Evolutionary conservation across 2,888 invertebrate species (phyloP).

Genomic region (Plebejus anna): DNA sequence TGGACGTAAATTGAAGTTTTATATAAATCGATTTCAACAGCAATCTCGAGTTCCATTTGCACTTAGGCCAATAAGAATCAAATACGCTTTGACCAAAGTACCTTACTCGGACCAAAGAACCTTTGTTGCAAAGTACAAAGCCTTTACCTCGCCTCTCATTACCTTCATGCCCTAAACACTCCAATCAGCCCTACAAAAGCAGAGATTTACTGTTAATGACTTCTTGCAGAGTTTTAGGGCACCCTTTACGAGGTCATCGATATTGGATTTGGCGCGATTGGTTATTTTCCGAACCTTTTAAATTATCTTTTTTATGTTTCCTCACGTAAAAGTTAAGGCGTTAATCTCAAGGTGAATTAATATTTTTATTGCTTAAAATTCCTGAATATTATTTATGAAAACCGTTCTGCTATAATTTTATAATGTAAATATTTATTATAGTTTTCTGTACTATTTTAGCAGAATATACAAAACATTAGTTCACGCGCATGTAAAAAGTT

Average conservation of each 20-base stretch:
- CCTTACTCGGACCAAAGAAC: not conserved
- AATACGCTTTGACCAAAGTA: not conserved
- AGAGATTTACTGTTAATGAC: slow-evolving; percentile 52
- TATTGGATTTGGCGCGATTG: slow-evolving; percentile 24
- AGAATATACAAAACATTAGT: no score
- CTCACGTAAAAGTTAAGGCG: not conserved
- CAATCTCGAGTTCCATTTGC: not conserved
- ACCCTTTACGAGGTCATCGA: slow-evolving; percentile 34
- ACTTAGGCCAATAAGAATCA: not conserved
- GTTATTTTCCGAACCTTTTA: not conserved
- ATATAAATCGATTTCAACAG: not conserved
- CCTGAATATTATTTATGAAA: not conserved
- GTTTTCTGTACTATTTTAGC: no score
- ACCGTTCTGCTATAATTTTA: no score
- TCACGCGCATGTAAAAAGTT: no score
- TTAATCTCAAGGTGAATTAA: not conserved
- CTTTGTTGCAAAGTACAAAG: slow-evolving; percentile 10
- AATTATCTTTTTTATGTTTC: slow-evolving; percentile 14
- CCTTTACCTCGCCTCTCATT: not conserved
- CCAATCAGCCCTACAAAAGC: slow-evolving; percentile 27
- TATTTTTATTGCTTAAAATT: not conserved
- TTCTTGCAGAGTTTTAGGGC: slow-evolving; percentile 37
- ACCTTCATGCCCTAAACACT: not conserved
- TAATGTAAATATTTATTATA: no score
- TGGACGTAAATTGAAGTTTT: not conserved